phyloP scores from a whole-genome alignment of 2,113 vertebrate genomes.

The Salvator merianae region DNA sequence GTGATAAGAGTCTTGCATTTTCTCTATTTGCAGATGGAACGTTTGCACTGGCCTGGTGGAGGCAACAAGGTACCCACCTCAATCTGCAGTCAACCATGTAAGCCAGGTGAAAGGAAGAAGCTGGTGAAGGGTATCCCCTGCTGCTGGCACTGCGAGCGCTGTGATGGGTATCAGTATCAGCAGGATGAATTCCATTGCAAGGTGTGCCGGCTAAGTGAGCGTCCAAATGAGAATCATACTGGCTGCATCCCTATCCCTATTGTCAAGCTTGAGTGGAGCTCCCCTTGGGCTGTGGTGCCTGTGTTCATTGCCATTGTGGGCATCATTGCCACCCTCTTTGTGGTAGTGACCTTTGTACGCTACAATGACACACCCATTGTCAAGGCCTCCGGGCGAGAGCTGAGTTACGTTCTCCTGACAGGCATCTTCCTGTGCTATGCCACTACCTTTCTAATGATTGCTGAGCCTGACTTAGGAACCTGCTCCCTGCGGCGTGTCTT shows the following conservation, averaged over 20 bases:
- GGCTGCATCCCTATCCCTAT: conserved; percentile 90
- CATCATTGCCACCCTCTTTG: conserved; percentile 90
- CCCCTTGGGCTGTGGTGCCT: conserved; percentile 91
- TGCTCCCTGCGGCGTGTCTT: conserved; percentile 92
- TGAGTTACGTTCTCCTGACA: conserved; percentile 93
- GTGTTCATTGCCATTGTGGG: conserved; percentile 90
- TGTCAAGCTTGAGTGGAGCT: conserved; percentile 94
- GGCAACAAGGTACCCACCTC: conserved; percentile 84
- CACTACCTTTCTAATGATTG: conserved; percentile 96
- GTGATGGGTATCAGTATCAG: conserved; percentile 94
- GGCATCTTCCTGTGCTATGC: conserved; percentile 96
- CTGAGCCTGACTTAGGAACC: conserved; percentile 84
- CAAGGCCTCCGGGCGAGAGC: conserved; percentile 92
- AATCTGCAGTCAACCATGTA: conserved; percentile 94
- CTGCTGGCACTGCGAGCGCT: conserved; percentile 96
- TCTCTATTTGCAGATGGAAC: conserved; percentile 77
- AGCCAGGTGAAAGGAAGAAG: conserved; percentile 91
- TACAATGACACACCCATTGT: conserved; percentile 97
- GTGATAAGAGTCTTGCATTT: not conserved
- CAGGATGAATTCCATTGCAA: conserved; percentile 92
- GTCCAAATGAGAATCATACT: conserved; percentile 92
- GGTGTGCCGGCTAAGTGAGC: conserved; percentile 90
- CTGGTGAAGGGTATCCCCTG: conserved; percentile 93
- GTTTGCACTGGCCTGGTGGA: conserved; percentile 88
- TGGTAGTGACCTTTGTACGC: conserved; percentile 90